Percentiles rank a stretch among this genome's conserved stretches.
These are phyloP conservation scores for Caracal caracal DNA, from an alignment of 2,113 vertebrate genomes.

Conservation along the genomic window DNA sequence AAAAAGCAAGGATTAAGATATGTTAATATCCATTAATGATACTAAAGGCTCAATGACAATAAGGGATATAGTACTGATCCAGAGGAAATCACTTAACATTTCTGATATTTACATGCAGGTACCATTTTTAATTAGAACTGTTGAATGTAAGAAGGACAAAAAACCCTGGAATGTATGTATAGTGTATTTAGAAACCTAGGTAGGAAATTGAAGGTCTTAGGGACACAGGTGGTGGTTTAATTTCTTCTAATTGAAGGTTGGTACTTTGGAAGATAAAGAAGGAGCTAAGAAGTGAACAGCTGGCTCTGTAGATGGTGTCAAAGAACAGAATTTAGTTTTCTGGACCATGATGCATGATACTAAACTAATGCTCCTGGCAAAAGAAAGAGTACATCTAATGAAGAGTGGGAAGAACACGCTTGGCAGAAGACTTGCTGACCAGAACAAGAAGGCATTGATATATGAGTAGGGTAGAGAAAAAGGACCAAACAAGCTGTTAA, in stretches of 20 bases:
- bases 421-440: slow-evolving; percentile 80
- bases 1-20: background rate
- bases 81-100: background rate
- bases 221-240: slow-evolving; percentile 52
- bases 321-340: slow-evolving; percentile 69
- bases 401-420: slow-evolving; percentile 66
- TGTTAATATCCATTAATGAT: background rate
- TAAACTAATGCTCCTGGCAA: slow-evolving; percentile 75
- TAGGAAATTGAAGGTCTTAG: slow-evolving; percentile 5
- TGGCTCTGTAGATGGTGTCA: slow-evolving; percentile 70
- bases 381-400: slow-evolving; percentile 63
- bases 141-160: background rate
- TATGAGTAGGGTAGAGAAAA: slow-evolving; percentile 52
- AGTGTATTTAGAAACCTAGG: slow-evolving; percentile 5
- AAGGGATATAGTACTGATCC: background rate
- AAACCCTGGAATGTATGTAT: background rate
- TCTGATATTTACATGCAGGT: background rate
- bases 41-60: background rate
- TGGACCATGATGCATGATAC: slow-evolving; percentile 56
- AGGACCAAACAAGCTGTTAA: slow-evolving; percentile 65
- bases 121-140: background rate
- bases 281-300: slow-evolving; percentile 67
- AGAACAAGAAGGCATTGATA: slow-evolving; percentile 70
- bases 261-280: slow-evolving; percentile 71
- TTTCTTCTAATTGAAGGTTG: slow-evolving; percentile 70